Conservation (phyloP, 2,113 vertebrate genomes). For the Rhynchomys soricoides region DNA sequence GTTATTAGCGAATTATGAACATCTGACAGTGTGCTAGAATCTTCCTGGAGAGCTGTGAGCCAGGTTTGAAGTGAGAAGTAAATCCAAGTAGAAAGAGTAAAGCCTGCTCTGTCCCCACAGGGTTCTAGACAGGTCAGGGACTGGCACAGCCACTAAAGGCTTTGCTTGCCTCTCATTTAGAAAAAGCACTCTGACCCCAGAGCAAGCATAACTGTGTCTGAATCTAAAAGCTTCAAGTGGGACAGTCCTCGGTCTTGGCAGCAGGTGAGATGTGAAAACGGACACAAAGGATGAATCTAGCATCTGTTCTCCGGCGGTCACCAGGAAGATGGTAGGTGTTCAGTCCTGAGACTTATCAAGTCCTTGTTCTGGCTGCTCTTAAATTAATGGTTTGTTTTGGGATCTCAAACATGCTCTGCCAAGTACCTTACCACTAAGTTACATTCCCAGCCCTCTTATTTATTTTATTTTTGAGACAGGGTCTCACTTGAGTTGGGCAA, state of each 20-base stretch:
- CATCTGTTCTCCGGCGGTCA: not conserved
- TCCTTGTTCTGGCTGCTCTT: not conserved
- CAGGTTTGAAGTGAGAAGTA: constrained; percentile 6
- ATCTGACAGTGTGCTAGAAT: not conserved
- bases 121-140: not conserved
- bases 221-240: not conserved
- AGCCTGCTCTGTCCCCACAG: not conserved
- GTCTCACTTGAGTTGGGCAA: not conserved
- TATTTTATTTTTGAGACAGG: not conserved
- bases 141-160: not conserved
- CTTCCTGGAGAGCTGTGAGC: constrained; percentile 4
- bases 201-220: not conserved
- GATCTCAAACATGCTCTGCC: not conserved
- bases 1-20: not conserved
- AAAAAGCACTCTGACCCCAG: not conserved
- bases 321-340: not conserved
- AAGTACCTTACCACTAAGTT: not conserved
- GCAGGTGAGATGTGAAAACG: not conserved
- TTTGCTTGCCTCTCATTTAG: not conserved
- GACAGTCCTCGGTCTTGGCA: not conserved
- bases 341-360: not conserved
- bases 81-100: not conserved
- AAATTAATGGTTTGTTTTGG: not conserved
- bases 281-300: not conserved
- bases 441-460: not conserved